Evolutionary conservation across 1,140 invertebrate genomes (phyloP), one percentile per base, ranked within the genome.

Genomic region (Asobara japonica): DNA sequence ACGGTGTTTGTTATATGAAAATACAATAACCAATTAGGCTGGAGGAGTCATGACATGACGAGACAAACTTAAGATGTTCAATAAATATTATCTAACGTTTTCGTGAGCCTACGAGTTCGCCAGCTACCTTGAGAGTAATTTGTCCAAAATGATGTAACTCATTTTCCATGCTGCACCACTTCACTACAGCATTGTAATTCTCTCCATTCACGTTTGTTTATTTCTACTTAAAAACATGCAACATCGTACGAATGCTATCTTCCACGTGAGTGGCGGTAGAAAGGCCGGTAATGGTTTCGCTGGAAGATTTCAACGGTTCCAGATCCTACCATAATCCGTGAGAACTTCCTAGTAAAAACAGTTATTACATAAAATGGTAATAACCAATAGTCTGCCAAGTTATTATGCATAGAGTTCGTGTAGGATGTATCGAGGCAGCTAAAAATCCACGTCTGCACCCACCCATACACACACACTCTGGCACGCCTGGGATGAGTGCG

Each of bases 331-430:
- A 22, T 10, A 56, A 27, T 22, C 51, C 51, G 51, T 56, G 51
- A 56, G 51, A 56, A 56, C 51, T 56, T 56, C 25, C 51, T 56
- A 56, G 51, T 56, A 56, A 56, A 56, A 56, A 56, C 51, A 56
- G 51, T 56, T 56, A 56, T 22, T 56, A 56, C 51, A 56, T 56
- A 56, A 18, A 56, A 56, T 22, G 51, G 41, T 56, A 25, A 27
- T 56, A 56, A 56, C 51, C 51, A 56, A 56, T 56, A 56, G 18
- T 56, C 7, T 11, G 1, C 18, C 1, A 56, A 56, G 5, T 56
- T 56, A 56, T 56, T 56, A 56, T 56, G 18, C 51, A 56, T 56
- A 18, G 8, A 56, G 25, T 10, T 25, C 5, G 18, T 7, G 51
- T 56, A 22, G 51, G 51, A 56, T 10, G 51, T 56, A 25, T 22